A percentile compares a stretch with the other conserved stretches of the same genome.
These are phyloP conservation scores for Azemiops feae DNA, from an alignment of 2,113 vertebrate genomes.

Conservation along the genomic window DNA sequence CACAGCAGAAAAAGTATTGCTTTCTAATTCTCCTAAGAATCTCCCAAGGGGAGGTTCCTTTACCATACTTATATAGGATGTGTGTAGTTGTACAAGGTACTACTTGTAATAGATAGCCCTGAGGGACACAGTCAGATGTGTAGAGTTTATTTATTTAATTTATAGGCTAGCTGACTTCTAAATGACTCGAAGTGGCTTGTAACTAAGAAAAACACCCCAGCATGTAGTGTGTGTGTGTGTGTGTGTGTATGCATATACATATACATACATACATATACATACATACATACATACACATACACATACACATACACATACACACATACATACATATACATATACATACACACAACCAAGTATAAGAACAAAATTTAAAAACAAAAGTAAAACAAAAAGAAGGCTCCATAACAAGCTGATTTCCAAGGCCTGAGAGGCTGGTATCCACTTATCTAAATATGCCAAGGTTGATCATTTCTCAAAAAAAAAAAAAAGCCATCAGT, in stretches of 20 bases:
- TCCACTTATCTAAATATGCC: not conserved
- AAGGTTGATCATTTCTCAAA: not conserved
- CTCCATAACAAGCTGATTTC: not conserved
- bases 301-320: too few species aligned
- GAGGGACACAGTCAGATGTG: not conserved
- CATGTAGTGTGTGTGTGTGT: not conserved
- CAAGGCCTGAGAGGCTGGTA: not conserved
- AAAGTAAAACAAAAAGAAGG: not conserved
- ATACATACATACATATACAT: too few species aligned
- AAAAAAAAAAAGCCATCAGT: not conserved
- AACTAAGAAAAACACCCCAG: not conserved
- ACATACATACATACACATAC: too few species aligned
- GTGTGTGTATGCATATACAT: too few species aligned
- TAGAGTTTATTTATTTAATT: not conserved
- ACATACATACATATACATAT: too few species aligned
- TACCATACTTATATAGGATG: not conserved
- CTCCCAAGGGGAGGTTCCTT: not conserved
- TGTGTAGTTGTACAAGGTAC: not conserved
- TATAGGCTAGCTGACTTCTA: not conserved
- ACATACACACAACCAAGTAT: not conserved
- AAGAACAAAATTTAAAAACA: not conserved
- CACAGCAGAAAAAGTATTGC: not conserved
- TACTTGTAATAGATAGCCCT: not conserved
- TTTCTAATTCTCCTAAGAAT: not conserved
- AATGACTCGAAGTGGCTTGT: not conserved